Evolutionary conservation across 2,888 invertebrate species (phyloP).

Genomic region (Cephus runcator): DNA sequence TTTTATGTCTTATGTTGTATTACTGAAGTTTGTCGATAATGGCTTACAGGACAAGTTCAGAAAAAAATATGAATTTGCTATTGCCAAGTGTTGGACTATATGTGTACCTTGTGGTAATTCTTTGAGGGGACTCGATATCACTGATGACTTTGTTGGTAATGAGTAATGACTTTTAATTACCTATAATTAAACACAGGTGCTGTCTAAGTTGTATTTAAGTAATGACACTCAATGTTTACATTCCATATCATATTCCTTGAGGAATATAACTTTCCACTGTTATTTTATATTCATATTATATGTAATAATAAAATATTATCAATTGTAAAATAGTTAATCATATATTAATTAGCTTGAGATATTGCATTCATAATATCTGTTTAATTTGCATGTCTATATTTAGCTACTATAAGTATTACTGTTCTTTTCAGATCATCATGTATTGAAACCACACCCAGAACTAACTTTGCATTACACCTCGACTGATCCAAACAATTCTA

Average conservation of each 20-base stretch:
- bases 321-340: conserved; percentile 4
- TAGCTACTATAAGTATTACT: background rate
- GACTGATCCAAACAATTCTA: conserved; percentile 23
- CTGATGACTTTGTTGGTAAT: conserved; percentile 44
- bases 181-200: background rate
- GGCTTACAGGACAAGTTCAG: conserved; percentile 38
- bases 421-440: conserved; percentile 44
- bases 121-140: conserved; percentile 36
- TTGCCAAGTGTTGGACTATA: conserved; percentile 48
- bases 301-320: too few species aligned
- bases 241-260: background rate
- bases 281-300: too few species aligned
- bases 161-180: background rate
- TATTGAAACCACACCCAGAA: conserved; percentile 34
- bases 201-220: background rate
- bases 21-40: background rate
- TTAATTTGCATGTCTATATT: background rate
- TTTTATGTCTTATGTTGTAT: background rate
- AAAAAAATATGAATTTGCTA: conserved; percentile 41
- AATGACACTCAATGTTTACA: background rate
- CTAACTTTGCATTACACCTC: conserved; percentile 29
- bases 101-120: conserved; percentile 46
- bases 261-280: background rate
- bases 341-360: background rate
- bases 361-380: background rate